Evolutionary conservation across 1,140 invertebrate species (phyloP).

Genomic region (Mylabris phalerata): DNA sequence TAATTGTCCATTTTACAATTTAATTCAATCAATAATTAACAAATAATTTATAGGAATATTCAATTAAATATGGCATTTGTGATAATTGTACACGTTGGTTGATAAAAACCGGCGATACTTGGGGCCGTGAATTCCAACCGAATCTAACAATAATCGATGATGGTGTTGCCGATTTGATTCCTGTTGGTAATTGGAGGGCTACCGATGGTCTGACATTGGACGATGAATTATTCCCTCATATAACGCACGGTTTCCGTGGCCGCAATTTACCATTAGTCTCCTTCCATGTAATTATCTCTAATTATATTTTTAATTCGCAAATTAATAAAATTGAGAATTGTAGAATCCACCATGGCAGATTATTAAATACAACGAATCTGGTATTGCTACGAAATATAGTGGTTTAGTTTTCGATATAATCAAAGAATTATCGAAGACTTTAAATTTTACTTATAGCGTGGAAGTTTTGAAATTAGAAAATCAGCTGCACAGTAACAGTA

Average conservation of each 20-base stretch:
- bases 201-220: slow-evolving; percentile 56
- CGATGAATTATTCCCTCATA: slow-evolving; percentile 72
- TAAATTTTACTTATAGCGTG: slow-evolving; percentile 70
- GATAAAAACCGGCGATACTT: slow-evolving; percentile 59
- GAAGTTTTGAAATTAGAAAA: slow-evolving; percentile 27
- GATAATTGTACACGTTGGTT: slow-evolving; percentile 60
- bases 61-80: slow-evolving; percentile 49
- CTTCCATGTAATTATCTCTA: slow-evolving; percentile 53
- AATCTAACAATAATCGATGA: slow-evolving; percentile 5
- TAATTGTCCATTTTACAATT: slow-evolving; percentile 32
- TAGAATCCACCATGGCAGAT: slow-evolving; percentile 84
- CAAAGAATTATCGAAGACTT: slow-evolving; percentile 61
- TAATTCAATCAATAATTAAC: neutral
- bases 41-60: slow-evolving; percentile 38
- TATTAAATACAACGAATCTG: slow-evolving; percentile 50
- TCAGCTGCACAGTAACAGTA: no score
- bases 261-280: slow-evolving; percentile 59
- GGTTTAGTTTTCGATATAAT: slow-evolving; percentile 78
- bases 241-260: slow-evolving; percentile 70
- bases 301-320: neutral
- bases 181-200: slow-evolving; percentile 68
- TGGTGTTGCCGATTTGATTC: slow-evolving; percentile 45
- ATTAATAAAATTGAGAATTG: no score
- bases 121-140: slow-evolving; percentile 48
- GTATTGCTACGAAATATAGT: slow-evolving; percentile 48